Evolutionary conservation across 1,140 invertebrate species (phyloP).

Genomic region (Anoplophora glabripennis): DNA sequence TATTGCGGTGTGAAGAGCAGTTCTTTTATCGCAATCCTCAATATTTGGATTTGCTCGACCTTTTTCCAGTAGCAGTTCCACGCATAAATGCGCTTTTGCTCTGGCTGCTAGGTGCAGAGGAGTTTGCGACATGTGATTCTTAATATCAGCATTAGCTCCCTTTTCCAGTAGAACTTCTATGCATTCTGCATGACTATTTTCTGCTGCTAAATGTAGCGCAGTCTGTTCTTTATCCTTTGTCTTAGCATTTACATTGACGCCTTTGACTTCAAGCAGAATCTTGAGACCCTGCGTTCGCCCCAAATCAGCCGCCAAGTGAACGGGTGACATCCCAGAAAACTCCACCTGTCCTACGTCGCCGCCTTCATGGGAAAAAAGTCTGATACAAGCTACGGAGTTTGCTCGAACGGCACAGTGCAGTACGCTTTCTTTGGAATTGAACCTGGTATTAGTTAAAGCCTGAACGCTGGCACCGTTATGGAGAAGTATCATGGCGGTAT

Average conservation of each 20-base stretch:
- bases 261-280: conserved; percentile 63
- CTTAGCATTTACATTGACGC: conserved; percentile 58
- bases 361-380: conserved; percentile 63
- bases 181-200: conserved; percentile 70
- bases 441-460: conserved; percentile 51
- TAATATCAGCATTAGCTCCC: conserved; percentile 65
- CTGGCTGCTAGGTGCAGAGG: conserved; percentile 73
- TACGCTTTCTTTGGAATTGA: conserved; percentile 67
- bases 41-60: conserved; percentile 69
- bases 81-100: conserved; percentile 71
- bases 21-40: conserved; percentile 71
- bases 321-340: conserved; percentile 66
- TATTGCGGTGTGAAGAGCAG: conserved; percentile 72
- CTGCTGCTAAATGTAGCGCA: conserved; percentile 74
- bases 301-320: conserved; percentile 73
- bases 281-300: conserved; percentile 66
- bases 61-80: conserved; percentile 69
- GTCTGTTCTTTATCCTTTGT: conserved; percentile 67
- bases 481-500: conserved; percentile 67
- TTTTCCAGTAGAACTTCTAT: conserved; percentile 67
- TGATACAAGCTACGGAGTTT: conserved; percentile 68
- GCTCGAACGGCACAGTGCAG: conserved; percentile 73
- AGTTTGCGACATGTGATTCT: conserved; percentile 72
- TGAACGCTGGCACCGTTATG: conserved; percentile 60
- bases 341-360: conserved; percentile 65